Evolutionary conservation across 2,888 invertebrate genomes (phyloP), one percentile per base, ranked within the genome.

Genomic region (Monopis laevigella): DNA sequence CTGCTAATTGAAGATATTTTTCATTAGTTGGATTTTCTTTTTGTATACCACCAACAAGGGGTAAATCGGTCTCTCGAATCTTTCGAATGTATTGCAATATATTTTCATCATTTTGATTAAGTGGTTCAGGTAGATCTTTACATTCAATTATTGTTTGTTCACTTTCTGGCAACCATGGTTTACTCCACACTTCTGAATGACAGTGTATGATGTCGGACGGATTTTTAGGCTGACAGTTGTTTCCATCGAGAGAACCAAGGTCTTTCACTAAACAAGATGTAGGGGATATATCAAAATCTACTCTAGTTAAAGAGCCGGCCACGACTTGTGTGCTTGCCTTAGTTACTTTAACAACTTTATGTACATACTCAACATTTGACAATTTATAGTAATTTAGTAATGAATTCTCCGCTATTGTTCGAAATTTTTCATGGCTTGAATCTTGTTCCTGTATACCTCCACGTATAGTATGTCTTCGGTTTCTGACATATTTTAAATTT

Each of bases 301-400:
- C 24, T 43, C 57, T 68, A 43, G 70, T 73, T 21, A 80, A 45
- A 6, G 51, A 48, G 12, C 86, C 86, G 5, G 81, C 54, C 0
- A 85, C 84, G 1, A 82, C 55, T 61, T 85, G 83, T 14, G 49
- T 52, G 0, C 67, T 61, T 1, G 81, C 82, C 1, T 59, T 53
- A n/a, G 55, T 44, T 6, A 78, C 47, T 39, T 65, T 49, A 4
- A 36, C 30, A 21, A 36, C 14, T 28, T 2, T 58, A 55, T 28
- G 59, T 51, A 4, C 67, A 50, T 45, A 56, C 54, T 0, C 40
- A 48, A 45, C 65, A 52, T 27, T 67, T 65, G 30, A 12, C 35
- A 34, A 7, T 35, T 17, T 14, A 28, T 39, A 13, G 43, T 39
- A 34, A 28, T 24, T 21, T 16, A 17, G 13, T 35, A 63, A 26